Evolutionary conservation across 2,113 vertebrate genomes (phyloP), one percentile per base, ranked within the genome.

Genomic region (Nibea coibor): DNA sequence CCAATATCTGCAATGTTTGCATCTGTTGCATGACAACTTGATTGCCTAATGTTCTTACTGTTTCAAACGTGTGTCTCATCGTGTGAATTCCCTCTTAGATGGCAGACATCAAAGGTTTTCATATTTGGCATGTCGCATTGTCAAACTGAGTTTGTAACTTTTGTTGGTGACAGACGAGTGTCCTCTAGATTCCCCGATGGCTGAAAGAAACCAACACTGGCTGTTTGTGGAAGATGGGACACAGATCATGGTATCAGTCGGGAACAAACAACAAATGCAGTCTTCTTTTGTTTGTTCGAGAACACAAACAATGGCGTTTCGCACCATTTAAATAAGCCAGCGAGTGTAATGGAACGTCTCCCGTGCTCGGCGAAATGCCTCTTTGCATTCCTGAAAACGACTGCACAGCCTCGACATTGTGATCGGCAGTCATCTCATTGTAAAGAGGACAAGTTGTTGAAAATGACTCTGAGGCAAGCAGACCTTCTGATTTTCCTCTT

Each of bases 401-500:
- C 4, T 45, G 43, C 11, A 14, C 22, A 28, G 57, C n/a, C 45
- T 10, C 2, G 0, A 24, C 28, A 68, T 47, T 59, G 4, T 42
- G 48, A 48, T 74, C 70, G 51, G 48, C n/a, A 26, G 22, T 54
- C 24, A 17, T 48, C 1, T 45, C 22, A 3, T 31, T 56, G 2
- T 54, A 47, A 39, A 56, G 20, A 64, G 5, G 28, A 71, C 19
- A 0, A 48, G 39, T 43, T 28, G 22, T 10, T 58, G 12, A 48
- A 76, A 72, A 58, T 82, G 20, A 66, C 20, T 15, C 26, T 53
- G 53, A 72, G 14, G 35, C 54, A 24, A 26, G 31, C 6, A 64
- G 58, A 65, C 39, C 24, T 71, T 10, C 1, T 22, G 0, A 24
- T 15, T 43, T 43, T 12, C 4, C 22, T 19, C 10, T 76, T 57